These are phyloP conservation scores for Romanogobio albipinnatus DNA, from an alignment of 2,113 vertebrate species.

Conservation along the genomic window DNA sequence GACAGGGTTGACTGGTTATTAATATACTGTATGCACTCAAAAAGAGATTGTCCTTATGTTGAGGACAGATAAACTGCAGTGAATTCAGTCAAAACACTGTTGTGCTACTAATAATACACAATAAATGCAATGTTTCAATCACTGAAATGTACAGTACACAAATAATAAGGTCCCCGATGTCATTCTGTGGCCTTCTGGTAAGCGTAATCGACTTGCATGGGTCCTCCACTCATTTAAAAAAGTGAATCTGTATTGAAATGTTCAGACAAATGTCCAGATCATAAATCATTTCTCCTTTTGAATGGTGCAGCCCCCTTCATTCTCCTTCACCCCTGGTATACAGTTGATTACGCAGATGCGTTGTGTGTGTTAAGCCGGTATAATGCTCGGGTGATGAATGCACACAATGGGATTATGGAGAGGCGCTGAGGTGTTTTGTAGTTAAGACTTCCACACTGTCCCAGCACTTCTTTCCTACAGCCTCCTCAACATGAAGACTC, in stretches of 20 bases:
- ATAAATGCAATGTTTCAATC: background rate
- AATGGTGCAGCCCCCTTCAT: background rate
- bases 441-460: slow-evolving; percentile 17
- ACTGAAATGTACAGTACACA: background rate
- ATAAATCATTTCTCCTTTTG: background rate
- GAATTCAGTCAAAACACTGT: background rate
- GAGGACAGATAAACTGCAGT: background rate
- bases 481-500: slow-evolving; percentile 72
- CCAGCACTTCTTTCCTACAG: slow-evolving; percentile 1
- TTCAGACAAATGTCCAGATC: background rate
- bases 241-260: background rate
- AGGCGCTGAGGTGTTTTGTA: slow-evolving; percentile 13
- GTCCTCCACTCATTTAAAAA: background rate
- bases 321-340: background rate
- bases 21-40: background rate
- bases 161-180: background rate
- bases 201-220: background rate
- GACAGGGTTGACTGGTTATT: slow-evolving; percentile 29
- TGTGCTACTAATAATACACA: background rate
- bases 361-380: background rate
- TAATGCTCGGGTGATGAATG: slow-evolving; percentile 28
- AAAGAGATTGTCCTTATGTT: slow-evolving; percentile 19
- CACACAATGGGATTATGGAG: slow-evolving; percentile 28
- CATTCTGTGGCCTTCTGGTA: background rate
- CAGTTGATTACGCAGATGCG: background rate